Base-by-base conservation (phyloP, 2,888 invertebrate species). In the Pyrrhia umbra region DNA sequence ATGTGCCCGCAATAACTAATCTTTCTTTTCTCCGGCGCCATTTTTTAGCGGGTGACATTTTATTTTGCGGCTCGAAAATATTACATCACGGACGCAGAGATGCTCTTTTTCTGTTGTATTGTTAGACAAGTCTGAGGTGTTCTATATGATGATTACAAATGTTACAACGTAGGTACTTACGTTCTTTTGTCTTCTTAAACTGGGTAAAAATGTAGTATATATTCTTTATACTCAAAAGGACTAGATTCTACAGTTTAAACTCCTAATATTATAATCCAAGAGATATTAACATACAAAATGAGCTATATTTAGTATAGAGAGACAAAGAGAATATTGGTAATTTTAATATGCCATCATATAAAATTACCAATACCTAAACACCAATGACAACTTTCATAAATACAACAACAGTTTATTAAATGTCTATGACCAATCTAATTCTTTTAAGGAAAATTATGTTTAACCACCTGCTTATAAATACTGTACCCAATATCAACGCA, bases 1-100 rank as follows among this genome's bases (percentile, higher is more conserved):
- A 80, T 82, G 83, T 80, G 80, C 83, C 74, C 82, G 83, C 88
- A 85, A 86, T 87, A 90, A 88, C 88, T 88, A 90, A 89, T 89
- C 86, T 87, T 85, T 85, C 88, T 83, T 86, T 79, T 77, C 73
- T 76, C 72, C 62, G 70, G 73, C 79, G 81, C 85, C 85, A 88
- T 88, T 88, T 90, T 90, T 91, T 89, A 88, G 73, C 81, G 64
- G 83, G 83, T 88, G 89, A 90, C 90, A 90, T 85, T 89, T 88
- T 89, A 90, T 91, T 90, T 90, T 84, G 85, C 83, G 81, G 74
- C 68, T 79, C 79, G 77, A 82, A 34, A 84, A 87, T 86, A 88
- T 89, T 87, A 77, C 83, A 79, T 77, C 77, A 70, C 68, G 78
- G 84, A 82, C 81, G 16, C 75, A 58, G 62, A 51, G 74, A 39